Conservation (phyloP, 2,113 vertebrate species). For the Lichenostomus cassidix region DNA sequence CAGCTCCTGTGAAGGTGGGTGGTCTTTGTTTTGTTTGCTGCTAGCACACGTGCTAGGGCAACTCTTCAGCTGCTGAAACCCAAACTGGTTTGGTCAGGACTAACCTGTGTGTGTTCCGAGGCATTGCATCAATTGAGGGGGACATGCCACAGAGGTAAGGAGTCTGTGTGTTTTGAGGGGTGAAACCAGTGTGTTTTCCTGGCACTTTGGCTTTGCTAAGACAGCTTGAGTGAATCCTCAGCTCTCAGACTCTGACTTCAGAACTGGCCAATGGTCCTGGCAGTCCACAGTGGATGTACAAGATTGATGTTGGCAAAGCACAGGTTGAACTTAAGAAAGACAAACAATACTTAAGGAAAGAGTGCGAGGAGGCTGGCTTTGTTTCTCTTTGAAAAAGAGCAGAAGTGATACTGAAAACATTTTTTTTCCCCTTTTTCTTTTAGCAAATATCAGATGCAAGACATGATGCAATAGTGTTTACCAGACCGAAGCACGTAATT, state of each 20-base stretch:
- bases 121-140: background rate
- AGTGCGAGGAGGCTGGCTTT: background rate
- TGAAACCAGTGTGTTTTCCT: background rate
- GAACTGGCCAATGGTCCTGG: background rate
- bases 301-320: background rate
- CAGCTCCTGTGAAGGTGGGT: background rate
- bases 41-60: background rate
- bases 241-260: background rate
- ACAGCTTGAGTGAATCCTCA: background rate
- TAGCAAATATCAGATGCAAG: background rate
- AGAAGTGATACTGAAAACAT: constrained; percentile 20
- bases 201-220: background rate
- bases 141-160: background rate
- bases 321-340: background rate
- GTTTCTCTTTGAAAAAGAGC: constrained; percentile 10
- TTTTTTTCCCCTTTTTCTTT: background rate
- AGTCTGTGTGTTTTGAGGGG: fast-evolving
- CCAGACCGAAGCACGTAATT: constrained; percentile 25
- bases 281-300: background rate
- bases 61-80: background rate
- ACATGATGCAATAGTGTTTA: constrained; percentile 55
- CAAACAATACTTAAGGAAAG: constrained; percentile 6
- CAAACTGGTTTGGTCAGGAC: background rate
- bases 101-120: fast-evolving
- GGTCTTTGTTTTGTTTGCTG: background rate